phyloP scores from a whole-genome alignment of 1,140 invertebrate genomes.

The Drosophila bocqueti region DNA sequence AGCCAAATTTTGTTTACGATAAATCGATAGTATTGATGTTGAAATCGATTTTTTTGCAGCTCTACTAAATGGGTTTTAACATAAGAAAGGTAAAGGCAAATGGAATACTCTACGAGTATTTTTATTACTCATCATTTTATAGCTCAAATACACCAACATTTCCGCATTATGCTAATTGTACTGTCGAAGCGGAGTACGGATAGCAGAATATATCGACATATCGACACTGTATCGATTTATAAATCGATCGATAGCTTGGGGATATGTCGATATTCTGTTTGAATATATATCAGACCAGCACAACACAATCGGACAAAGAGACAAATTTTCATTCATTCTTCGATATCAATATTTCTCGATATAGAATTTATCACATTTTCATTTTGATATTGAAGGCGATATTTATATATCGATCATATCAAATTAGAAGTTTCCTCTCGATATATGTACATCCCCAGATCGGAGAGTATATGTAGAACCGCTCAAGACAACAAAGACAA shows the following conservation, averaged over 20 bases:
- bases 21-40: neutral
- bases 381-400: conserved; percentile 1
- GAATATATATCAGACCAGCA: neutral
- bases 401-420: conserved; percentile 7
- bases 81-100: conserved; percentile 7
- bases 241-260: neutral
- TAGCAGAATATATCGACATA: neutral
- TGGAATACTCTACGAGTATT: conserved; percentile 18
- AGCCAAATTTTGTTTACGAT: neutral
- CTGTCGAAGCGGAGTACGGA: neutral
- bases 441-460: neutral
- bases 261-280: neutral
- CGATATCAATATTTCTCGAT: neutral
- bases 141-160: conserved; percentile 21
- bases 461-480: conserved; percentile 18
- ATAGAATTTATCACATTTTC: neutral
- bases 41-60: neutral
- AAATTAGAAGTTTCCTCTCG: neutral
- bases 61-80: conserved; percentile 10
- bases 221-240: neutral
- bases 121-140: conserved; percentile 27
- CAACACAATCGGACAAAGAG: neutral
- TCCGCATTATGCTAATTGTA: conserved; percentile 2
- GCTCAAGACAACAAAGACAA: conserved; percentile 58
- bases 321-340: neutral